Evolutionary conservation across 2,113 vertebrate species (phyloP).

Genomic region (Tragelaphus strepsiceros): DNA sequence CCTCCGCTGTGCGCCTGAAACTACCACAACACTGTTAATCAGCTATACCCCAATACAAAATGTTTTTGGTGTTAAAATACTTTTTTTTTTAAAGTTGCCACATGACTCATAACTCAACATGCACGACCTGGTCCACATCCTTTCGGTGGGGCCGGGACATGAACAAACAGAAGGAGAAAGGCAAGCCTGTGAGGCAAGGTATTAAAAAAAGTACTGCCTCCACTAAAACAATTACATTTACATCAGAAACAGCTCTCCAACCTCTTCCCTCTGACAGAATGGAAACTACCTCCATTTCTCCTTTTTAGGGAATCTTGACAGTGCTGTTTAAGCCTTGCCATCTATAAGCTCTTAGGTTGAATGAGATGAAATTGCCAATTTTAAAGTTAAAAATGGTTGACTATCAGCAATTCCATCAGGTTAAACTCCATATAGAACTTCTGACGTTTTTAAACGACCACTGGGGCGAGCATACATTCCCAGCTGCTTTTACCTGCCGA

Average conservation of each 20-base stretch:
- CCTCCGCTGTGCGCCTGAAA: not conserved
- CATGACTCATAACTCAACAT: not conserved
- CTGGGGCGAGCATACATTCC: not conserved
- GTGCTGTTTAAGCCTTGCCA: not conserved
- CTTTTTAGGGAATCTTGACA: not conserved
- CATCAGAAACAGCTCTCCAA: not conserved
- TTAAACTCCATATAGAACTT: not conserved
- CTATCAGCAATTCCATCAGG: not conserved
- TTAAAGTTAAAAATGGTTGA: not conserved
- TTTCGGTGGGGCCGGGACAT: not conserved
- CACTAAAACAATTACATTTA: not conserved
- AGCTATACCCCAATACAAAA: not conserved
- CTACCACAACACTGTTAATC: not conserved
- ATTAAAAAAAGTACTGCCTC: not conserved
- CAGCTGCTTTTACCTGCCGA: not conserved
- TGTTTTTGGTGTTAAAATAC: not conserved
- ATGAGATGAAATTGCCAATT: conserved; percentile 15
- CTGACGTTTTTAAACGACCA: not conserved
- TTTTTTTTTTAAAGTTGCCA: not conserved
- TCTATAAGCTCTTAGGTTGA: not conserved
- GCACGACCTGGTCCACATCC: not conserved
- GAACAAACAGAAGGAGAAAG: not conserved
- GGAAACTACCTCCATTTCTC: not conserved
- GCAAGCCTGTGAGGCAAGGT: not conserved
- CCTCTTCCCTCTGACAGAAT: not conserved